Evolutionary conservation across 2,888 invertebrate genomes (phyloP).

Genomic region (Cordylochernes scorpioides): DNA sequence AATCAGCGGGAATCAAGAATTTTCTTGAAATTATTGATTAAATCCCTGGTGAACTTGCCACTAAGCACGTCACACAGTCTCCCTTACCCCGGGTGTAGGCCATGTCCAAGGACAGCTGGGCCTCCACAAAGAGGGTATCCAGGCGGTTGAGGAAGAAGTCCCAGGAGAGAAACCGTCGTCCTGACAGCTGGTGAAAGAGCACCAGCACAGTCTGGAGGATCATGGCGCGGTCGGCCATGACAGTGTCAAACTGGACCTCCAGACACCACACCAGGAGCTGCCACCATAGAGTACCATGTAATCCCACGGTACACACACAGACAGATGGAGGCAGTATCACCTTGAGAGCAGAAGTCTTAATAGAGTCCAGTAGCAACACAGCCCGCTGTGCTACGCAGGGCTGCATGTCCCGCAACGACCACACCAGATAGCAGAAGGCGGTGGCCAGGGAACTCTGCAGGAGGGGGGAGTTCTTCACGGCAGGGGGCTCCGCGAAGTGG

Average conservation of each 20-base stretch:
- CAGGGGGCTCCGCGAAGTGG: constrained; percentile 67
- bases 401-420: constrained; percentile 81
- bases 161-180: constrained; percentile 72
- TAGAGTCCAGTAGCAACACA: constrained; percentile 66
- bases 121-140: constrained; percentile 79
- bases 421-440: constrained; percentile 83
- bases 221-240: constrained; percentile 84
- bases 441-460: constrained; percentile 80
- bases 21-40: no score
- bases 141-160: constrained; percentile 91
- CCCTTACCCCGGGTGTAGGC: constrained; percentile 46
- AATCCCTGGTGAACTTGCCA: no score
- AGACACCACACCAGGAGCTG: constrained; percentile 68
- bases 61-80: no score
- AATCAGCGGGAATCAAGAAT: no score
- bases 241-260: constrained; percentile 91
- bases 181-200: constrained; percentile 68
- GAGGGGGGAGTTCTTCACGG: constrained; percentile 42
- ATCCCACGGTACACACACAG: no score
- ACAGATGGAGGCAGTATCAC: no score
- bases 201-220: constrained; percentile 83
- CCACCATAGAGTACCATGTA: constrained; percentile 12
- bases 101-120: constrained; percentile 66
- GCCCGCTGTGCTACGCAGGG: constrained; percentile 82
- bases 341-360: constrained; percentile 31